Percentiles rank a stretch among this genome's conserved stretches.
phyloP scores from a whole-genome alignment of 2,888 invertebrate genomes.

The Lymantria monacha region DNA sequence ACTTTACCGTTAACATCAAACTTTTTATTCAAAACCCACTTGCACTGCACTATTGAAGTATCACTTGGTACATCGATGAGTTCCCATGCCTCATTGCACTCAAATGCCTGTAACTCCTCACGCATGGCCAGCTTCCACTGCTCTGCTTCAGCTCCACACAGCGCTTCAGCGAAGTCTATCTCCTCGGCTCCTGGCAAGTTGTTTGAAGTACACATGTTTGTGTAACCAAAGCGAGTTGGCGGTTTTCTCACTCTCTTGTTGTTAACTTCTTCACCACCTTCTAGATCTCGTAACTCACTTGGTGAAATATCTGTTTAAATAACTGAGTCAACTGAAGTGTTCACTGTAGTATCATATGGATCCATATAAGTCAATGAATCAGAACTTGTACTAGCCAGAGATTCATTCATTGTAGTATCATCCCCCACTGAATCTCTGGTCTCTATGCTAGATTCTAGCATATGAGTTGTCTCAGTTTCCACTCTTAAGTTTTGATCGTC shows the following conservation, averaged over 20 bases:
- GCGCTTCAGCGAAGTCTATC: background rate
- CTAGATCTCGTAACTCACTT: slow-evolving; percentile 1
- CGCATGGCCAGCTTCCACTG: background rate
- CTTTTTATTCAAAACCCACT: no score
- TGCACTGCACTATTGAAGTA: no score
- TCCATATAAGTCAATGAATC: no score
- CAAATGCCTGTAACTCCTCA: slow-evolving; percentile 1
- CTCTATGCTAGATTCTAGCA: no score
- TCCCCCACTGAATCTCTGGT: no score
- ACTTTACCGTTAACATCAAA: background rate
- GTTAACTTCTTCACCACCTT: slow-evolving; percentile 2
- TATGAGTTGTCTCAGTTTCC: no score
- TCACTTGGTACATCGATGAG: background rate
- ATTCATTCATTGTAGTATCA: no score
- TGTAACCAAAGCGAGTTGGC: slow-evolving; percentile 2
- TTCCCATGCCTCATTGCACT: slow-evolving; percentile 5
- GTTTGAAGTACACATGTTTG: slow-evolving; percentile 2
- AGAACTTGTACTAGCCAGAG: no score
- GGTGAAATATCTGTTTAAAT: slow-evolving; percentile 4
- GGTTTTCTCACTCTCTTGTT: no score
- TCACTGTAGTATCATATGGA: no score
- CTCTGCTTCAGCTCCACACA: background rate
- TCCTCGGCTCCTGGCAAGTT: slow-evolving; percentile 1
- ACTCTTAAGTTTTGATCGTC: no score
- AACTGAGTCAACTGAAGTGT: slow-evolving; percentile 1